Conservation (phyloP, 2,113 vertebrate species). For the Thamnophis sirtalis region DNA sequence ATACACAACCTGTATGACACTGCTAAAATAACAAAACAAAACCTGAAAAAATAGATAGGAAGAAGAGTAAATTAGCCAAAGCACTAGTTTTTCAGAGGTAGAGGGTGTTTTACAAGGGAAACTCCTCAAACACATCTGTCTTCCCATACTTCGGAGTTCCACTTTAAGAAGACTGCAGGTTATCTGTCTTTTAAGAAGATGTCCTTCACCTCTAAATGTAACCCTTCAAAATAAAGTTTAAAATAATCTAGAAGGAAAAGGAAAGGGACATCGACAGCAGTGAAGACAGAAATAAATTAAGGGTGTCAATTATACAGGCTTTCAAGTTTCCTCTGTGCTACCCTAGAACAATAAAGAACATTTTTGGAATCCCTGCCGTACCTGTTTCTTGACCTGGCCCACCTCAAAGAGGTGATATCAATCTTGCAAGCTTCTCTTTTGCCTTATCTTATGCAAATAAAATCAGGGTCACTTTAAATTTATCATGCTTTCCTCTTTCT, state of each 20-base stretch:
- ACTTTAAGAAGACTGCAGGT: not conserved
- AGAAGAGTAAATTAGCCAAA: not conserved
- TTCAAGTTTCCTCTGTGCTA: not conserved
- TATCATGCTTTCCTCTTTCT: not conserved
- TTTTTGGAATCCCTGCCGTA: not conserved
- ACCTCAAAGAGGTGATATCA: not conserved
- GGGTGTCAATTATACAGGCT: not conserved
- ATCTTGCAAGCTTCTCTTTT: not conserved
- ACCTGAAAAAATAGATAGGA: not conserved
- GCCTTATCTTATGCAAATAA: not conserved
- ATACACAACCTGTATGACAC: not conserved
- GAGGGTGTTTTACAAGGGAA: not conserved
- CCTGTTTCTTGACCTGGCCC: not conserved
- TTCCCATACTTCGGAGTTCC: not conserved
- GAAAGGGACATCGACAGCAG: constrained; percentile 9
- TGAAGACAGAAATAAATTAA: not conserved
- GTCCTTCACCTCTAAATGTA: not conserved
- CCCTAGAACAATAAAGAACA: not conserved
- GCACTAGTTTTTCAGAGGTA: not conserved
- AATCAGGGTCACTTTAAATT: not conserved
- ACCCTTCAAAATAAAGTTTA: not conserved
- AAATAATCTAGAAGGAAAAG: not conserved
- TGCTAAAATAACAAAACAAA: not conserved
- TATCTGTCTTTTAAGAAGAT: not conserved
- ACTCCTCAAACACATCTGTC: not conserved